Percentiles rank a stretch among this genome's conserved stretches.
Conservation (phyloP, 2,888 invertebrate genomes). For the Caenorhabditis wallacei region DNA sequence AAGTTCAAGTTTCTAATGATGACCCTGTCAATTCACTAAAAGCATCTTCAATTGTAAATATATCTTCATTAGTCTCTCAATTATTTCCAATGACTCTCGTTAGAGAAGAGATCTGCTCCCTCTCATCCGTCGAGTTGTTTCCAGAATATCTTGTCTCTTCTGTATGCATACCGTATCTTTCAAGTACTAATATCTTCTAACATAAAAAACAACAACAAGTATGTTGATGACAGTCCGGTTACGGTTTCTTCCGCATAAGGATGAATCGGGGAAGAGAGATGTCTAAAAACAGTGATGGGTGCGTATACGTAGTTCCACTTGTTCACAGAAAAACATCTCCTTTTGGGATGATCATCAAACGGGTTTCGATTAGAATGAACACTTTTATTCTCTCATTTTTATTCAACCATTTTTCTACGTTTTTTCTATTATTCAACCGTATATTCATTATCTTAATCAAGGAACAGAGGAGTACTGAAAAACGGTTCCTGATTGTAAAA, state of each 20-base stretch:
- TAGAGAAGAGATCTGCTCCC: neutral
- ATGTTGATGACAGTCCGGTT: conserved; percentile 21
- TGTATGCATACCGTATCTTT: neutral
- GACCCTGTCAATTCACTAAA: neutral
- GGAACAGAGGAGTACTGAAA: too few species aligned
- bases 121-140: neutral
- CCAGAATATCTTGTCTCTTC: neutral
- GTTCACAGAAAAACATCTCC: conserved; percentile 40
- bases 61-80: neutral
- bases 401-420: conserved; percentile 5
- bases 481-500: too few species aligned
- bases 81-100: too few species aligned
- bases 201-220: conserved; percentile 2
- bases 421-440: neutral
- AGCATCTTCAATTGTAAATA: neutral
- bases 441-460: neutral
- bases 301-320: conserved; percentile 44
- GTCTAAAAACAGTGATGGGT: conserved; percentile 10
- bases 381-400: conserved; percentile 23
- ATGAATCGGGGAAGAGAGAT: neutral
- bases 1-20: neutral
- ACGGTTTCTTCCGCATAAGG: conserved; percentile 21
- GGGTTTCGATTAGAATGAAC: conserved; percentile 51
- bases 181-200: conserved; percentile 5
- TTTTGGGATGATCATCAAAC: conserved; percentile 44